Evolutionary conservation across 2,888 invertebrate genomes (phyloP), one percentile per base, ranked within the genome.

Genomic region (Calephelis perditalis): DNA sequence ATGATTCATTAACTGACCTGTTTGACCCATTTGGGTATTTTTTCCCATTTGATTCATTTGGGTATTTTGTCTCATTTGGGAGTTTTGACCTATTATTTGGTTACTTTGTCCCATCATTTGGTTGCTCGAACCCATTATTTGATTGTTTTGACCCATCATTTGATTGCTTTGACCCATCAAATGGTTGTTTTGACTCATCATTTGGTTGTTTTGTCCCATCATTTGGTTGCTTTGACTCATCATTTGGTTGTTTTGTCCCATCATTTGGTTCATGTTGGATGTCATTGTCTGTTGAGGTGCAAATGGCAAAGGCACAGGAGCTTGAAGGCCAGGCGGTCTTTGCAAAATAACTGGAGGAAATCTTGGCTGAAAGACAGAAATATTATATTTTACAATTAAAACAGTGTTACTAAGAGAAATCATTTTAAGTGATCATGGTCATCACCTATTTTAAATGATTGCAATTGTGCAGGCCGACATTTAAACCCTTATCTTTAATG

Each of bases 301-400:
- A 65, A 82, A 89, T 0, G 88, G 86, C 44, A 90, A 68, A 0
- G 88, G 84, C 1, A 87, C 79, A 0, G 88, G 87, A 3, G 85
- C 87, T 64, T 86, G 86, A 0, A 90, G 71, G 0, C 88, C 88
- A 0, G 87, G 88, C 0, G 89, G 88, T 62, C 89, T 73, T 72
- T 90, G 90, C 0, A 90, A 73, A 46, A 91, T 88, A 1, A 91
- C 85, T 1, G 85, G 81, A 37, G 87, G 88, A 74, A 82, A 91
- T 70, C 91, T 77, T 55, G 87, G 88, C 91, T 91, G 77, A 36
- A 58, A 40, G 40, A 43, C 8, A 49, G 47, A 15, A 37, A 43
- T 43, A 7, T 40, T 7, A 40, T 40, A 40, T 40, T 40, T 40
- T 40, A 26, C 26, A 26, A 26, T 3, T 26, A 26, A 26, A 26